Base-by-base conservation (phyloP, 2,797 vertebrate genomes). In the Zenarchopterus dispar region DNA sequence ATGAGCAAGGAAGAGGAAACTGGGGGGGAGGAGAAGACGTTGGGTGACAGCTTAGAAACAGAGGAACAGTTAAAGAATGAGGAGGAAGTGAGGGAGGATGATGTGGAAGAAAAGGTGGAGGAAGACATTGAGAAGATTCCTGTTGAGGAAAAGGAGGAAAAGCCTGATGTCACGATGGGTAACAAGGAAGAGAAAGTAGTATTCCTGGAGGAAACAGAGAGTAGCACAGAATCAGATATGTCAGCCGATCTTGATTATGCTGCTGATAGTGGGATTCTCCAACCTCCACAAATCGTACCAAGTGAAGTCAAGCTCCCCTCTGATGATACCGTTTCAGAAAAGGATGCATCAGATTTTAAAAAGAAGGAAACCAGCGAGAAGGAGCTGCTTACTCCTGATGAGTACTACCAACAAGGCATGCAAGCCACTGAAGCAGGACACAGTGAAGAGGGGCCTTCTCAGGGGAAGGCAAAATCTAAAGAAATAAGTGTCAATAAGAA, bases 171-270 rank as follows among this genome's bases (percentile, higher is more conserved):
- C 1, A 44, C 50, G 41, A 36, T n/a, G 42, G 46, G 16, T 17
- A 31, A 46, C 48, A 50, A 16, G 31, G 49, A 45, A 39, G 66
- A 77, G 23, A 54, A 66, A 17, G 21, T 46, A 22, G 18, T 36
- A 11, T 45, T 76, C 26, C 49, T 74, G 19, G 86, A 86, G 18
- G 88, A 92, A 24, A 49, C 63, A 10, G 86, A 90, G 4, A 86
- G 89, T 22, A 93, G 92, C 78, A 79, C 90, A 53, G 91, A 89
- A 23, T 80, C 86, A 8, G 92, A 92, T 66, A 85, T 90, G 46
- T 81, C 85, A 0, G 46, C 62, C 0, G 82, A 89, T 82, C 79
- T 92, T 7, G 90, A 93, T 70, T 90, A 92, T 0, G 77, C 76
- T 42, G 78, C 80, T 31, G 87, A 92, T 22, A 82, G 86, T 39